Conservation (phyloP, 2,113 vertebrate genomes). For the Epinephelus fuscoguttatus region DNA sequence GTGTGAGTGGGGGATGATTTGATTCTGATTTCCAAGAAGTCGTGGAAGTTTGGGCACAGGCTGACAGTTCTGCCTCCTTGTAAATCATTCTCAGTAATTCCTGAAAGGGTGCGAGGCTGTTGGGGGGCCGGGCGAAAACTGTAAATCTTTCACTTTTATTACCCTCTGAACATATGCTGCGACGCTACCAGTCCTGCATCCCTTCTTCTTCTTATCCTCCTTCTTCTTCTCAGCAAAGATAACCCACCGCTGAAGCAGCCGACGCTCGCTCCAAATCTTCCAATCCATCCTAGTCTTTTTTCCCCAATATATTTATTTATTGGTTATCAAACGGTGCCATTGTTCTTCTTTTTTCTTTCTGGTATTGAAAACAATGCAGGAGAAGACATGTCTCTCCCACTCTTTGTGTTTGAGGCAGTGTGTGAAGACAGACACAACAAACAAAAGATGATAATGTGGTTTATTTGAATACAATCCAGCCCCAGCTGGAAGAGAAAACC, state of each 20-base stretch:
- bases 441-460: conserved; percentile 72
- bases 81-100: conserved; percentile 99
- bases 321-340: conserved; percentile 2
- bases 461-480: conserved; percentile 80
- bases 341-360: conserved; percentile 9
- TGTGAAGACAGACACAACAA: conserved; percentile 70
- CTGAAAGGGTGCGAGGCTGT: conserved; percentile 98
- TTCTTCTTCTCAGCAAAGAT: conserved; percentile 79
- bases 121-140: conserved; percentile 94
- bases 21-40: conserved; percentile 68
- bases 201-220: conserved; percentile 72
- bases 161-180: conserved; percentile 98
- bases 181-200: conserved; percentile 92
- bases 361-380: conserved; percentile 50
- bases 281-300: conserved; percentile 17
- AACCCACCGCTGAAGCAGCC: conserved; percentile 86
- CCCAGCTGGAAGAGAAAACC: conserved; percentile 49
- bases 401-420: conserved; percentile 58
- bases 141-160: conserved; percentile 99
- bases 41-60: conserved; percentile 86
- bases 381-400: conserved; percentile 28
- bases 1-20: conserved; percentile 52
- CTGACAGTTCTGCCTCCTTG: conserved; percentile 94
- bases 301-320: conserved; percentile 14
- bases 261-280: conserved; percentile 75